phyloP scores from a whole-genome alignment of 2,888 invertebrate species.

The Blastobasis lacticolella region DNA sequence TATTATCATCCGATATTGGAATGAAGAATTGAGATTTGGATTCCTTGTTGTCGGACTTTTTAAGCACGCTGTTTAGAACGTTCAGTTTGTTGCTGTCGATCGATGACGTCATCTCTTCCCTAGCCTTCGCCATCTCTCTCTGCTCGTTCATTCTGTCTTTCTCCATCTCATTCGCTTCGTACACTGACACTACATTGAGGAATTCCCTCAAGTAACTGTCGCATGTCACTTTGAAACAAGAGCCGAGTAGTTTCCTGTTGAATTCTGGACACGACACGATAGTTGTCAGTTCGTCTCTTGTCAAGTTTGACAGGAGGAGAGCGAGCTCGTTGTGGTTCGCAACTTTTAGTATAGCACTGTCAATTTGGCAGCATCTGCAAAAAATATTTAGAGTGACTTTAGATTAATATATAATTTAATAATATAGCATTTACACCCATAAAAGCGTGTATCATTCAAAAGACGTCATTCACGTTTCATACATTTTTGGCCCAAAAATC shows the following conservation, averaged over 20 bases:
- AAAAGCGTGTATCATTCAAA: too few relatives aligned
- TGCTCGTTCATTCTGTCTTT: conserved; percentile 42
- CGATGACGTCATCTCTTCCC: conserved; percentile 50
- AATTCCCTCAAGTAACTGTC: conserved; percentile 62
- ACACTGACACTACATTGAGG: conserved; percentile 37
- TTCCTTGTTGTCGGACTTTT: conserved; percentile 56
- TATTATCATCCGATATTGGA: conserved; percentile 50
- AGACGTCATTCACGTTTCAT: too few relatives aligned
- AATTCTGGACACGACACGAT: conserved; percentile 65
- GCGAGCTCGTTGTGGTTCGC: conserved; percentile 51
- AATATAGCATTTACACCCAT: too few relatives aligned
- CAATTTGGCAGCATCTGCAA: conserved; percentile 55
- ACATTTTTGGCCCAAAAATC: too few relatives aligned
- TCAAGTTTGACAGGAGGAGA: conserved; percentile 39
- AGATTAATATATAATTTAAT: too few relatives aligned
- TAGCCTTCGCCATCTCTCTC: conserved; percentile 32
- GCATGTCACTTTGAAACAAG: conserved; percentile 66
- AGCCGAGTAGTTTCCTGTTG: conserved; percentile 63
- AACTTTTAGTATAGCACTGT: conserved; percentile 35
- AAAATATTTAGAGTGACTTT: not conserved
- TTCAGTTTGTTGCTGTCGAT: conserved; percentile 62
- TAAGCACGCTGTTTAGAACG: conserved; percentile 57
- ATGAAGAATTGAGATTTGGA: conserved; percentile 69
- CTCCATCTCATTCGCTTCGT: conserved; percentile 53
- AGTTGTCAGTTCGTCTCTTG: conserved; percentile 51